Evolutionary conservation across 2,797 vertebrate genomes (phyloP).

Genomic region (Gadopsis marmoratus): DNA sequence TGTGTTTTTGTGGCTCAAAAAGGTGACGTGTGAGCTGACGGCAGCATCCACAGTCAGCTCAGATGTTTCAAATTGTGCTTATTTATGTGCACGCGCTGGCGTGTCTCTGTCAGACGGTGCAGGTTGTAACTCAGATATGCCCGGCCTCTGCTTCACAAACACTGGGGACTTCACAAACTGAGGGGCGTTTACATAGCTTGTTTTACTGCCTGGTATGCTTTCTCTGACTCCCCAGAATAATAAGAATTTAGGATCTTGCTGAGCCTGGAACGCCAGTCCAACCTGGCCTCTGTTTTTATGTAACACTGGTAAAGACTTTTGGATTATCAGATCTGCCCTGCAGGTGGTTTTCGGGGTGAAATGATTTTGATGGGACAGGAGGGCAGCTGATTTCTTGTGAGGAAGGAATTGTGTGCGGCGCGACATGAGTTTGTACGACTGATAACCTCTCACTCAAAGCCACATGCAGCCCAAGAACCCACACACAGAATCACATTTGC

Average conservation of each 20-base stretch:
- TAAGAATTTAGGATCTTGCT: slow-evolving; percentile 49
- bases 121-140: slow-evolving; percentile 31
- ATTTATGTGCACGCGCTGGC: slow-evolving; percentile 48
- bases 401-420: background rate
- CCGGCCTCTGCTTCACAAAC: slow-evolving; percentile 31
- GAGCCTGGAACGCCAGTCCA: slow-evolving; percentile 19
- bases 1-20: slow-evolving; percentile 1
- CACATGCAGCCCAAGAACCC: background rate
- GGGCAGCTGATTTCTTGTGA: background rate
- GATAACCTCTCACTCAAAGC: slow-evolving; percentile 3
- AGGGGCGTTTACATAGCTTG: slow-evolving; percentile 42
- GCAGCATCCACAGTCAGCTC: background rate
- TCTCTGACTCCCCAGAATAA: slow-evolving; percentile 58
- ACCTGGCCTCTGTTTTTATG: slow-evolving; percentile 47
- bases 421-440: background rate
- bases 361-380: slow-evolving; percentile 12
- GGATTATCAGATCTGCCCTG: slow-evolving; percentile 55
- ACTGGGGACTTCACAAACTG: background rate
- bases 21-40: background rate
- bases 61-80: slow-evolving; percentile 24
- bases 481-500: slow-evolving; percentile 2
- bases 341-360: slow-evolving; percentile 12
- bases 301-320: slow-evolving; percentile 44
- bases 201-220: slow-evolving; percentile 61
- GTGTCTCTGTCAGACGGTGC: slow-evolving; percentile 35